Percentiles rank a stretch among this genome's conserved stretches.
phyloP scores from a whole-genome alignment of 2,888 invertebrate species.

The Agriopis leucophaearia region DNA sequence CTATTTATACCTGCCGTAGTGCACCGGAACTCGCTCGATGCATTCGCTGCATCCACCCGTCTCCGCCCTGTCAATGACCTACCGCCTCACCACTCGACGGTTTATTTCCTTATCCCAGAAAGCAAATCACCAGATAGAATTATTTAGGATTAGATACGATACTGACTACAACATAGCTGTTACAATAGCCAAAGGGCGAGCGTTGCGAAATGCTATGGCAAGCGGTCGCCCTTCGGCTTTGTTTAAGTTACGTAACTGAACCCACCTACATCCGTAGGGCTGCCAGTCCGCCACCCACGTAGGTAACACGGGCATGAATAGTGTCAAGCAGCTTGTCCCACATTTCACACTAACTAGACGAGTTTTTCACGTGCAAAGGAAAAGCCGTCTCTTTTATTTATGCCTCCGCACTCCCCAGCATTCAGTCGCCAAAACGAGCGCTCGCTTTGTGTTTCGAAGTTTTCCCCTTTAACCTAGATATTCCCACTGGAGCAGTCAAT shows the following conservation, averaged over 20 bases:
- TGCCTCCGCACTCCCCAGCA: conserved; percentile 3
- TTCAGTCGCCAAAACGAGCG: conserved; percentile 5
- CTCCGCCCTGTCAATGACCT: conserved; percentile 83
- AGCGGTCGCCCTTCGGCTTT: conserved; percentile 81
- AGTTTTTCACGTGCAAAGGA: conserved; percentile 58
- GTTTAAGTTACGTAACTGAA: conserved; percentile 76
- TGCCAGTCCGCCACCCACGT: conserved; percentile 75
- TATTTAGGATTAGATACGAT: conserved; percentile 25
- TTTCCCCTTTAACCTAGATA: conserved; percentile 6
- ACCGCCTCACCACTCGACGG: conserved; percentile 53
- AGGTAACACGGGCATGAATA: conserved; percentile 69
- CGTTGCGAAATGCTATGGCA: conserved; percentile 75
- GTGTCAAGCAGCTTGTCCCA: conserved; percentile 80
- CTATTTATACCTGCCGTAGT: conserved; percentile 86
- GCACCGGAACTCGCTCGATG: conserved; percentile 85
- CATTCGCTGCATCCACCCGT: conserved; percentile 81
- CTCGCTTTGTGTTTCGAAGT: conserved; percentile 14
- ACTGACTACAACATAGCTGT: conserved; percentile 29
- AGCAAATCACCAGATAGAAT: conserved; percentile 32
- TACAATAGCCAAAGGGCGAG: conserved; percentile 66
- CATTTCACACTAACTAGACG: conserved; percentile 66
- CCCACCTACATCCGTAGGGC: conserved; percentile 77
- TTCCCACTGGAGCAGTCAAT: background rate
- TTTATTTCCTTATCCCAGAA: conserved; percentile 46
- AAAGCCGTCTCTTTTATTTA: conserved; percentile 36